Evolutionary conservation across 2,797 vertebrate genomes (phyloP), one percentile per base, ranked within the genome.

Genomic region (Tokudaia muenninki): DNA sequence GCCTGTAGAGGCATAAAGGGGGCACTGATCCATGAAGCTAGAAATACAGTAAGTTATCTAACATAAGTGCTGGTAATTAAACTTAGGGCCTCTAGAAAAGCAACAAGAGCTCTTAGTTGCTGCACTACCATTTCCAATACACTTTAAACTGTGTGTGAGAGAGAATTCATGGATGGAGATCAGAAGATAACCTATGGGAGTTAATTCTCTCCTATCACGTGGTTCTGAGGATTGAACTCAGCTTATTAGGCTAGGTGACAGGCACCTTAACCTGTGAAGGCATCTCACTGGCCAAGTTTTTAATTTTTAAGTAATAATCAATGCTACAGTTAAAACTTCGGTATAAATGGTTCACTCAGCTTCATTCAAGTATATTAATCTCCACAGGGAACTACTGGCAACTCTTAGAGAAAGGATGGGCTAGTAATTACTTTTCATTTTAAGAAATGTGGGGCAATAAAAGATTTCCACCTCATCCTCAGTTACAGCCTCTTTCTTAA

Each of bases 401-500:
- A 65, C 34, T 83, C 81, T 63, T 82, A 94, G 44, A 59, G 81
- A 87, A 89, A 87, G 55, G 70, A 93, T 61, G 91, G 94, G n/a
- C 13, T 77, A 87, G 47, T 52, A 70, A 79, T 37, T 65, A n/a
- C 8, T 86, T 91, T 93, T 55, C 82, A 90, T 95, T 95, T 93
- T 70, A 91, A 91, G 59, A 90, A 82, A 90, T 87, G 70, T 44
- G 63, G 92, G 80, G 44, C 92, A 31, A 74, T 41, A 94, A 90
- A 12, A 87, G 47, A 81, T 61, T 79, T 88, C n/a, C 78, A 91
- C 83, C 91, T 97, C 75, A 78, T 80, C 79, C 94, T 97, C 98
- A 98, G 98, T 97, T 97, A 97, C 98, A 98, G 98, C 97, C 97
- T 98, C 98, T 98, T 98, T 98, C 97, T 97, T 94, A 98, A 98